phyloP scores from a whole-genome alignment of 2,113 vertebrate genomes.

The Paramormyrops kingsleyae region DNA sequence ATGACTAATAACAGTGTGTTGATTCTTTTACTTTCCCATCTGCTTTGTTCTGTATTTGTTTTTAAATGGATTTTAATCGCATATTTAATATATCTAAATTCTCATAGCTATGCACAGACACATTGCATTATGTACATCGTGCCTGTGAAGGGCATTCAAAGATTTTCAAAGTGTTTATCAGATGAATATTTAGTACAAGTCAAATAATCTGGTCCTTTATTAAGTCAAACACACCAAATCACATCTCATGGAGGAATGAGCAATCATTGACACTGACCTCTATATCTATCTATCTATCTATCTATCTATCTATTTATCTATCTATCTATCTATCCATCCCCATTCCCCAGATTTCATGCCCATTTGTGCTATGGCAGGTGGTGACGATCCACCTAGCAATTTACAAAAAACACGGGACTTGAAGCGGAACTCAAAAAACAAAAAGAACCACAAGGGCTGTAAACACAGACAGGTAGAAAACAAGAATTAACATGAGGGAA shows the following conservation, averaged over 20 bases:
- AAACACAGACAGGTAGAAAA: not conserved
- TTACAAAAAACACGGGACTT: not conserved
- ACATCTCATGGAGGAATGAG: not conserved
- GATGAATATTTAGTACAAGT: not conserved
- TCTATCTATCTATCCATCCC: too few relatives aligned
- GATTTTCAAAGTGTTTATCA: not conserved
- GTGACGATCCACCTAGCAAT: not conserved
- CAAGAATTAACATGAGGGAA: not conserved
- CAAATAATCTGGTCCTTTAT: not conserved
- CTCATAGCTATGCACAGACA: not conserved
- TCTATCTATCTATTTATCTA: too few relatives aligned
- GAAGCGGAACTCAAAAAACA: not conserved
- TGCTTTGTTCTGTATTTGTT: not conserved
- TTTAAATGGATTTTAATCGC: not conserved
- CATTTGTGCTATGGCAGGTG: not conserved
- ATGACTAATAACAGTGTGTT: not conserved
- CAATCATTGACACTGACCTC: not conserved
- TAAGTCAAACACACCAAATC: not conserved
- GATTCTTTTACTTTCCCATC: not conserved
- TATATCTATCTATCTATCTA: too few relatives aligned
- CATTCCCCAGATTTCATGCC: too few relatives aligned
- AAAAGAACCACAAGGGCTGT: not conserved
- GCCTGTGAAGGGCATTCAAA: not conserved
- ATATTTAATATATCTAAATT: not conserved
- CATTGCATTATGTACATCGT: not conserved